Conservation (phyloP, 1,140 invertebrate species). For the Anoplophora glabripennis region DNA sequence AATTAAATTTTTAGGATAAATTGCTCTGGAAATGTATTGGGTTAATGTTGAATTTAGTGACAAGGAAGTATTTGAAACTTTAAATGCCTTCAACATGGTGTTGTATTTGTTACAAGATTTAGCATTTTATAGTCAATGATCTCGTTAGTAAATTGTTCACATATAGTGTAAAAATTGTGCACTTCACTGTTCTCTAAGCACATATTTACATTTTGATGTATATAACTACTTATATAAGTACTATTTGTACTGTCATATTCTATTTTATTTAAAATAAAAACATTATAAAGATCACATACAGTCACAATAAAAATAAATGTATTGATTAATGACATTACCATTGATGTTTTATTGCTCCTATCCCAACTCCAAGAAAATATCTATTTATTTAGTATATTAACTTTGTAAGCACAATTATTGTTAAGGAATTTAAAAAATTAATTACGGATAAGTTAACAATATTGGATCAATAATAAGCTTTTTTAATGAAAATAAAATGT, state of each 20-base stretch:
- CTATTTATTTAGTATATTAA: too few species aligned
- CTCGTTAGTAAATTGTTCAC: constrained; percentile 21
- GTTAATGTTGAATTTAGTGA: too few species aligned
- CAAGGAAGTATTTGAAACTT: not conserved
- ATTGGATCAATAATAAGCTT: too few species aligned
- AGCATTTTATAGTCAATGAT: constrained; percentile 24
- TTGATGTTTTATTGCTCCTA: too few species aligned
- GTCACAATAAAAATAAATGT: constrained; percentile 20
- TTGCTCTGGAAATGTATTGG: too few species aligned
- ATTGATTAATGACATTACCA: not conserved
- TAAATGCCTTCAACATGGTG: constrained; percentile 12
- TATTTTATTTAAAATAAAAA: constrained; percentile 22
- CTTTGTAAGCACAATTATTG: too few species aligned
- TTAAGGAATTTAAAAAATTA: too few species aligned
- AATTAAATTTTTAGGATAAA: too few species aligned
- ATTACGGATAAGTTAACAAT: too few species aligned
- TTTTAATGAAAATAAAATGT: too few species aligned
- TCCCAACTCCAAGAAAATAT: too few species aligned
- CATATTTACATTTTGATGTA: constrained; percentile 23
- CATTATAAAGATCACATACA: constrained; percentile 18
- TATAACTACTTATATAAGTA: constrained; percentile 20
- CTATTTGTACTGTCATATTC: constrained; percentile 25
- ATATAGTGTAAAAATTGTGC: constrained; percentile 21
- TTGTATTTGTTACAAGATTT: constrained; percentile 13
- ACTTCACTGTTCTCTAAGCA: constrained; percentile 20